These are phyloP conservation scores for Garrulus glandarius DNA, from an alignment of 2,797 vertebrate species.

Conservation along the genomic window DNA sequence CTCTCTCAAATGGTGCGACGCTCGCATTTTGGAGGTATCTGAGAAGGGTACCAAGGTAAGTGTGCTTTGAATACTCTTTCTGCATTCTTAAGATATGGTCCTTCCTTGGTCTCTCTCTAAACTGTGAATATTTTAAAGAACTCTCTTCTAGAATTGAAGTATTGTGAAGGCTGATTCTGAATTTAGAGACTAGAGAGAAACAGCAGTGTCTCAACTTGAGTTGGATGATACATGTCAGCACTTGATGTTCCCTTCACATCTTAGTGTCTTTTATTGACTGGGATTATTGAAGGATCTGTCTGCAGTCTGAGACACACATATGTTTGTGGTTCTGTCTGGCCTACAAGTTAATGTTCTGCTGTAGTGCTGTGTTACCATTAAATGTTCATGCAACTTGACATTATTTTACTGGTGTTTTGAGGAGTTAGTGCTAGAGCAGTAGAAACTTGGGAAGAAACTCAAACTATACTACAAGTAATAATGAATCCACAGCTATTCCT, in stretches of 20 bases:
- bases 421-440: neutral
- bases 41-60: slow-evolving; percentile 77
- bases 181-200: neutral
- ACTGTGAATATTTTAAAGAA: neutral
- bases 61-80: neutral
- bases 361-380: neutral
- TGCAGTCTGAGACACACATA: neutral
- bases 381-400: neutral
- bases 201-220: neutral
- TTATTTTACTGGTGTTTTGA: neutral
- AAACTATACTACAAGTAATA: neutral
- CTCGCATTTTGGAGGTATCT: slow-evolving; percentile 76
- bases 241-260: neutral
- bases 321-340: neutral
- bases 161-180: neutral
- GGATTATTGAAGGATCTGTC: neutral
- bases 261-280: neutral
- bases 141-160: rapidly evolving
- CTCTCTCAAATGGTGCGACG: slow-evolving; percentile 74
- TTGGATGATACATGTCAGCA: neutral
- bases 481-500: neutral
- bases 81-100: neutral
- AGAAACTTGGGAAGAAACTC: neutral
- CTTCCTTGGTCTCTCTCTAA: neutral
- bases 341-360: neutral